Conservation (phyloP, 2,888 invertebrate genomes). For the Sesia apiformis region DNA sequence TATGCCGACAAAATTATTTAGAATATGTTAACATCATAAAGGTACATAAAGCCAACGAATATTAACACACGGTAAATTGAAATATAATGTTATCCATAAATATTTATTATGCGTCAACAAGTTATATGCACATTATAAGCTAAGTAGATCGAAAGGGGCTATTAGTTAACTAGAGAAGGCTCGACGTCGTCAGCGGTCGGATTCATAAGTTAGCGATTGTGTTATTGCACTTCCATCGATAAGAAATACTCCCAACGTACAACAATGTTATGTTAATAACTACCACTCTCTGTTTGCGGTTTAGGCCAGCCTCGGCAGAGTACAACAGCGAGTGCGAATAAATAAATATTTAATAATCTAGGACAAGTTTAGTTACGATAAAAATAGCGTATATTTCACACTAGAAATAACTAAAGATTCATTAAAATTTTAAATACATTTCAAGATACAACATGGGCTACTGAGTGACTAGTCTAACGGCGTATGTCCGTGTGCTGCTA, state of each 20-base stretch:
- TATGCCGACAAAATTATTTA: not conserved
- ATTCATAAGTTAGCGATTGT: constrained; percentile 49
- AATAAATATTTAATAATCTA: constrained; percentile 57
- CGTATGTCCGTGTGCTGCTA: constrained; percentile 42
- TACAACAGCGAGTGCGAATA: constrained; percentile 45
- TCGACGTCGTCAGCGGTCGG: constrained; percentile 36
- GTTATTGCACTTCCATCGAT: constrained; percentile 41
- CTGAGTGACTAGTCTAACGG: constrained; percentile 71
- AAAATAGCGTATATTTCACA: constrained; percentile 59
- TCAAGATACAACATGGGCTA: constrained; percentile 67
- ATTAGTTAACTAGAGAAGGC: constrained; percentile 46
- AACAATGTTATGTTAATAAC: constrained; percentile 26
- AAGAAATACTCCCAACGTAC: constrained; percentile 24
- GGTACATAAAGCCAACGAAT: constrained; percentile 53
- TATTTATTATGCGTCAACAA: constrained; percentile 69
- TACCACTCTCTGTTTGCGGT: not conserved
- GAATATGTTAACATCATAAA: constrained; percentile 10
- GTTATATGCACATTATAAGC: constrained; percentile 41
- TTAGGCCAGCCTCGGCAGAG: constrained; percentile 22
- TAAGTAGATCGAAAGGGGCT: constrained; percentile 35
- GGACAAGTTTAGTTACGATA: constrained; percentile 41
- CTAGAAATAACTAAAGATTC: constrained; percentile 68
- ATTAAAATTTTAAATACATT: constrained; percentile 62
- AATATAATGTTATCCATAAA: constrained; percentile 22
- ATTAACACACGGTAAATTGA: constrained; percentile 35